Evolutionary conservation across 2,113 vertebrate genomes (phyloP).

Genomic region (Mormyrus lacerda): DNA sequence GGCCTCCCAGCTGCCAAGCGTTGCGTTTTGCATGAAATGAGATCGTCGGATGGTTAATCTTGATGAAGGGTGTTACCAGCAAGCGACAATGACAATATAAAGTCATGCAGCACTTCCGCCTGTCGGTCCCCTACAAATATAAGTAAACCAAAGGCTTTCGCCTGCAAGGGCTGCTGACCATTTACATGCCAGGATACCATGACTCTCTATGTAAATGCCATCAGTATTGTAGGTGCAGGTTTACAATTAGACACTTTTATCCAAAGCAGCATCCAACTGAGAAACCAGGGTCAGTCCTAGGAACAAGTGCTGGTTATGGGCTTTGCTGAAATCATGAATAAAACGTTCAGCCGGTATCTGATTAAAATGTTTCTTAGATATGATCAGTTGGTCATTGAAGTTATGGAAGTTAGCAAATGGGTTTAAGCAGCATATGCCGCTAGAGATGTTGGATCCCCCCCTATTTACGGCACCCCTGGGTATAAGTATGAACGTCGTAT

Average conservation of each 20-base stretch:
- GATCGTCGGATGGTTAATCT: conserved; percentile 15
- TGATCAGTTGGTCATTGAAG: neutral
- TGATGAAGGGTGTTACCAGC: conserved; percentile 15
- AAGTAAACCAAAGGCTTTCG: neutral
- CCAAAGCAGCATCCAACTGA: neutral
- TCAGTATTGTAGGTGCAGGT: neutral
- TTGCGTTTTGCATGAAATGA: conserved; percentile 38
- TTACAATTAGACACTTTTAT: neutral
- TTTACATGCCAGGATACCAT: neutral
- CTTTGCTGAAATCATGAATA: neutral
- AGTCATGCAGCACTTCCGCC: neutral
- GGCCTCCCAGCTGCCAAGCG: neutral
- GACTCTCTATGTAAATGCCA: neutral
- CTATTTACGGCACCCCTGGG: too few relatives aligned
- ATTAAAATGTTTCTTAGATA: neutral
- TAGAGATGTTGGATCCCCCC: too few relatives aligned
- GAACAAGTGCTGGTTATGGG: neutral
- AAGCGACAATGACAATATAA: neutral
- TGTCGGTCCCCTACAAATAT: neutral
- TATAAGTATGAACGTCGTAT: too few relatives aligned
- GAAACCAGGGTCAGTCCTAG: neutral
- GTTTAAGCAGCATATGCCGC: too few relatives aligned
- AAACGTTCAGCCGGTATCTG: neutral
- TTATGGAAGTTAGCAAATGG: too few relatives aligned
- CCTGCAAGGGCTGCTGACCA: neutral